Conservation (phyloP, 2,888 invertebrate genomes). For the Gortyna flavago region DNA sequence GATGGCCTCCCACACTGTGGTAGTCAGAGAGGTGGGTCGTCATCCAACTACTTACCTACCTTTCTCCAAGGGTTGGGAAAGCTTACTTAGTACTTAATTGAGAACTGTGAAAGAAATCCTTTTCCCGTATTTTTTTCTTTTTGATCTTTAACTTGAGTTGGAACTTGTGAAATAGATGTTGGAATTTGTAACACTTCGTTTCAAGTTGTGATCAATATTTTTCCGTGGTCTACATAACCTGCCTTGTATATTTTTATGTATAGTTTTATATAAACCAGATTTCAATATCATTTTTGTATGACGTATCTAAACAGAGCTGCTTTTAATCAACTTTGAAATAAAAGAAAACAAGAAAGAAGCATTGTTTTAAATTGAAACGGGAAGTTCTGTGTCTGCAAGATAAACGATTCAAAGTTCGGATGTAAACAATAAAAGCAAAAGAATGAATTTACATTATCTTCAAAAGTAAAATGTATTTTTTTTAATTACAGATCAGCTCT, state of each 20-base stretch:
- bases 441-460: neutral
- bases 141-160: no score
- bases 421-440: constrained; percentile 23
- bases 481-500: neutral
- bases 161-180: neutral
- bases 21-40: neutral
- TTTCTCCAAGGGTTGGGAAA: neutral
- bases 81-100: neutral
- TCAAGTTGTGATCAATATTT: neutral
- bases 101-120: no score
- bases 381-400: constrained; percentile 14
- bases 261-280: constrained; percentile 22
- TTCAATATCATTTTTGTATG: constrained; percentile 19
- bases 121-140: no score
- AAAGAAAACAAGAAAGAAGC: constrained; percentile 45
- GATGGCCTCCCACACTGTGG: no score
- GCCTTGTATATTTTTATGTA: constrained; percentile 16
- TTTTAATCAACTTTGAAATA: constrained; percentile 47
- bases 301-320: constrained; percentile 22
- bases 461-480: constrained; percentile 7
- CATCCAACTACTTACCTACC: neutral
- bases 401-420: constrained; percentile 35
- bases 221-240: neutral
- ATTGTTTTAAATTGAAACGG: constrained; percentile 37
- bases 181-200: neutral